Percentiles rank a stretch among this genome's conserved stretches.
Evolutionary conservation across 2,797 vertebrate species (phyloP).

Genomic region (Eulemur coronatus): DNA sequence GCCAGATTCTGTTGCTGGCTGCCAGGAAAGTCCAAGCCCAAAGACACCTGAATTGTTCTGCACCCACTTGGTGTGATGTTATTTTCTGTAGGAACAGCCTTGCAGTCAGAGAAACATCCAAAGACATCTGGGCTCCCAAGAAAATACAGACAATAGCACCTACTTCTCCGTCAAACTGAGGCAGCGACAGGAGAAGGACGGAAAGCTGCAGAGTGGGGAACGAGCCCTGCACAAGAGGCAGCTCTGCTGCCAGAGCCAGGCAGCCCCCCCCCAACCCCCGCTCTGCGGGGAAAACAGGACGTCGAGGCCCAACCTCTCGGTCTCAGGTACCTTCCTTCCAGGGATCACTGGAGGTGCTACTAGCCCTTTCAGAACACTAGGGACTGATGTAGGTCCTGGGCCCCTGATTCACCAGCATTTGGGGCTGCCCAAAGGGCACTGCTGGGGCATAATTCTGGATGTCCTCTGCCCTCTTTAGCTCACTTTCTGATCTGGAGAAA

Average conservation of each 20-base stretch:
- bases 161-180: neutral
- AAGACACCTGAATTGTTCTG: slow-evolving; percentile 17
- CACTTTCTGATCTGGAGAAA: neutral
- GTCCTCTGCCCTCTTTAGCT: too few species aligned
- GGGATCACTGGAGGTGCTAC: too few species aligned
- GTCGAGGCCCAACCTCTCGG: fast-evolving
- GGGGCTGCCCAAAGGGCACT: neutral
- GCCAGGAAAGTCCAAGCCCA: neutral
- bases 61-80: neutral
- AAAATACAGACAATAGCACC: neutral
- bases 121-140: slow-evolving; percentile 28
- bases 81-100: slow-evolving; percentile 33
- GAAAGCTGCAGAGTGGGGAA: neutral
- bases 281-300: fast-evolving
- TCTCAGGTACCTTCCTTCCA: neutral
- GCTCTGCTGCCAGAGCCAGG: fast-evolving
- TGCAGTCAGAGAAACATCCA: neutral
- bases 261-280: neutral
- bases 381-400: neutral
- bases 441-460: too few species aligned
- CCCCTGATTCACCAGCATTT: neutral
- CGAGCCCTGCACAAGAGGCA: neutral
- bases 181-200: neutral
- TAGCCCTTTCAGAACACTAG: neutral
- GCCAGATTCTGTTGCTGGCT: neutral